These are phyloP conservation scores for Epicampocera succincta DNA, from an alignment of 2,888 invertebrate species.

Conservation along the genomic window DNA sequence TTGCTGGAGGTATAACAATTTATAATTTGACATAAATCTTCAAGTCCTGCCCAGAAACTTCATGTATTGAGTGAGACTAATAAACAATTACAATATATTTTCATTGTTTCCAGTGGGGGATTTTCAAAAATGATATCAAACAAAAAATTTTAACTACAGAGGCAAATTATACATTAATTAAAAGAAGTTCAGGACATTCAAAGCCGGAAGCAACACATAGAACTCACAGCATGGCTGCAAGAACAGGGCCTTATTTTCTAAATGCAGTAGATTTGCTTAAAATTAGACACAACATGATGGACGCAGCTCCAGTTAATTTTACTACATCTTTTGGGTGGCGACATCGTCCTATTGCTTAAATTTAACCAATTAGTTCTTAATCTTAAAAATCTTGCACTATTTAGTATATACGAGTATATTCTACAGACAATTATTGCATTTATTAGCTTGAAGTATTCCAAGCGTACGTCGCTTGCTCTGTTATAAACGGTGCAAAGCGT, in stretches of 20 bases:
- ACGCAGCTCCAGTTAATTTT: constrained; percentile 2
- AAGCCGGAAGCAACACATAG: constrained; percentile 58
- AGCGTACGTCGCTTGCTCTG: constrained; percentile 6
- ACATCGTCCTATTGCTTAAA: constrained; percentile 8
- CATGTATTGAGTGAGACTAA: too few relatives aligned
- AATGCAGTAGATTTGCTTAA: constrained; percentile 50
- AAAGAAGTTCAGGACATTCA: constrained; percentile 48
- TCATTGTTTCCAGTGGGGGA: too few relatives aligned
- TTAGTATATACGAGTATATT: too few relatives aligned
- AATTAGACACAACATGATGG: constrained; percentile 5
- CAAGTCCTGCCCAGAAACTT: too few relatives aligned
- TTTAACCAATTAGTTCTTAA: not conserved
- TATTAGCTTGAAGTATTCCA: constrained; percentile 43
- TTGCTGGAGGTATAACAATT: too few relatives aligned
- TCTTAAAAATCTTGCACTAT: constrained; percentile 30
- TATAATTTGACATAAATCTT: too few relatives aligned
- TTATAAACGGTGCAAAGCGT: constrained; percentile 12
- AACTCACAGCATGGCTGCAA: constrained; percentile 62
- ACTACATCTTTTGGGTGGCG: not conserved
- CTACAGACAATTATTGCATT: constrained; percentile 6
- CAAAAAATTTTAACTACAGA: too few relatives aligned
- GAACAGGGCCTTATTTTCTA: constrained; percentile 28
- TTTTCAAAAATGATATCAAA: too few relatives aligned
- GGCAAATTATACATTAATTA: too few relatives aligned
- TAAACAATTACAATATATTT: too few relatives aligned